These are phyloP conservation scores for Eulemur coronatus DNA, from an alignment of 2,797 vertebrate species.

Conservation along the genomic window DNA sequence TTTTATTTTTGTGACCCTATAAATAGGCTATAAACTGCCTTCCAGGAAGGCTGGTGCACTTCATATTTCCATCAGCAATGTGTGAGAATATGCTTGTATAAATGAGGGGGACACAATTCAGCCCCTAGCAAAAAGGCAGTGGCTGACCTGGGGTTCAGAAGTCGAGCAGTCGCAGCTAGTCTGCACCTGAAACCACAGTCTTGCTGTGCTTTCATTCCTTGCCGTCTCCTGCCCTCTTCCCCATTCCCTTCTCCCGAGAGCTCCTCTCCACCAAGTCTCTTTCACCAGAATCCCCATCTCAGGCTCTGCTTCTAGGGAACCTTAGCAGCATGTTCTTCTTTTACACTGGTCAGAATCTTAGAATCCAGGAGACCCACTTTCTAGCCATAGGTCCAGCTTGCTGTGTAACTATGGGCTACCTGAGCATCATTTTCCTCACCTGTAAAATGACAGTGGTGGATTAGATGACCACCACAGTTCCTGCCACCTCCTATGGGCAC, in stretches of 20 bases:
- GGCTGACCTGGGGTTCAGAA: neutral
- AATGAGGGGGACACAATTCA: neutral
- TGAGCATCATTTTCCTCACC: neutral
- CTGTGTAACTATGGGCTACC: neutral
- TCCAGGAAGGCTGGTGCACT: neutral
- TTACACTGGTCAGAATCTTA: neutral
- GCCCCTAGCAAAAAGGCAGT: neutral
- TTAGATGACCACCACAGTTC: neutral
- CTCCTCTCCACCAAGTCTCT: neutral
- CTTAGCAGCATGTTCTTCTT: neutral
- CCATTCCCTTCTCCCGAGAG: neutral
- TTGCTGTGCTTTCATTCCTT: neutral
- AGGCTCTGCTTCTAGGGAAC: neutral
- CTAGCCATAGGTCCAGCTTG: neutral
- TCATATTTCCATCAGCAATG: conserved; percentile 19
- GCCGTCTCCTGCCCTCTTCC: neutral
- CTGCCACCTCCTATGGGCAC: neutral
- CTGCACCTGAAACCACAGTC: neutral
- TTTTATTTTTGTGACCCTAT: conserved; percentile 24
- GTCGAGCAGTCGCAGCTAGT: too few relatives aligned
- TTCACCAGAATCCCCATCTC: neutral
- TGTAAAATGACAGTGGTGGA: neutral
- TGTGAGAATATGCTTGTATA: neutral
- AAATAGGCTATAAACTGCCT: neutral
- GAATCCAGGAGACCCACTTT: neutral